Conservation (phyloP, 53 echinoderm and acorn worm genomes). For the Stichopus horrens region DNA sequence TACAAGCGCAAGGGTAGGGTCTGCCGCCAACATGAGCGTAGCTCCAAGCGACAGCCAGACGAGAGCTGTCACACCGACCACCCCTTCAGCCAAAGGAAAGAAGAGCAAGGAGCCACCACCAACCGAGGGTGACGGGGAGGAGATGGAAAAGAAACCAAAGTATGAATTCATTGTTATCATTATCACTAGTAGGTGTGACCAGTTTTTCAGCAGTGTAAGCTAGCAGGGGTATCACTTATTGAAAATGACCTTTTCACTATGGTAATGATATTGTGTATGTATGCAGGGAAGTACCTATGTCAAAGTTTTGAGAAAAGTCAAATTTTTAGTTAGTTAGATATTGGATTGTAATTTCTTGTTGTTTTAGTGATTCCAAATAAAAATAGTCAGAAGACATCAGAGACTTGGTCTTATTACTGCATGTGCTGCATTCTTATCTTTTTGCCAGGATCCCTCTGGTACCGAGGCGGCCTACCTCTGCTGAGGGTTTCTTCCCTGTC, state of each 20-base stretch:
- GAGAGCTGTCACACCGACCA: conserved; percentile 66
- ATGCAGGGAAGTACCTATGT: no score
- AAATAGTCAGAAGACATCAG: no score
- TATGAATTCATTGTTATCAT: not conserved
- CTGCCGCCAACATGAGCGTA: conserved; percentile 61
- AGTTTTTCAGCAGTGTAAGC: no score
- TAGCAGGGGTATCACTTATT: no score
- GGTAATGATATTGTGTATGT: no score
- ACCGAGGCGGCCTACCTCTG: conserved; percentile 85
- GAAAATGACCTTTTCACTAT: no score
- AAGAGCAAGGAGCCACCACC: conserved; percentile 76
- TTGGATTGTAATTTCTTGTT: not conserved
- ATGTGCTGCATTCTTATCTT: no score
- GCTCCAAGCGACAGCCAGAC: conserved; percentile 75
- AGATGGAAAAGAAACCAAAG: conserved; percentile 80
- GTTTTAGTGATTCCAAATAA: no score
- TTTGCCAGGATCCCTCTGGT: conserved; percentile 86
- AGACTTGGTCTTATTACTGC: not conserved
- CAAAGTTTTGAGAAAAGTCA: no score
- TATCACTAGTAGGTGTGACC: no score
- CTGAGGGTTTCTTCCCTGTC: conserved; percentile 94
- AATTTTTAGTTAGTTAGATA: not conserved
- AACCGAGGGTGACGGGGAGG: conserved; percentile 58
- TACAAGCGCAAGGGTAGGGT: conserved; percentile 71
- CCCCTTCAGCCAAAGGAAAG: conserved; percentile 87